A percentile compares a stretch with the other conserved stretches of the same genome.
phyloP scores from a whole-genome alignment of 2,888 invertebrate genomes.

The Rosalia funebris region DNA sequence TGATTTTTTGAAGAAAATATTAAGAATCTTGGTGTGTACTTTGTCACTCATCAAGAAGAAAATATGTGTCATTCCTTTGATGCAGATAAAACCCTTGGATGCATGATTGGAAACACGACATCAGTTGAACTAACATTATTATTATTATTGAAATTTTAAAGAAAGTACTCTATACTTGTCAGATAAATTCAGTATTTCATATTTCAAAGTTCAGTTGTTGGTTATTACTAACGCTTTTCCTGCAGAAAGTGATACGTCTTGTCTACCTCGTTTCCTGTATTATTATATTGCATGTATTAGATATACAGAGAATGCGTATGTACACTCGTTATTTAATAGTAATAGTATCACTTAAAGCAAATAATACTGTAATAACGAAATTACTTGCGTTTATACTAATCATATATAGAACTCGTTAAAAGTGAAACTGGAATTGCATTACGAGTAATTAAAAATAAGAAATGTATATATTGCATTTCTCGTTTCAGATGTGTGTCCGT shows the following conservation, averaged over 20 bases:
- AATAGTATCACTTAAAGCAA: constrained; percentile 3
- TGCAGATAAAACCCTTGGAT: too few relatives aligned
- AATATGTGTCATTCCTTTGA: too few relatives aligned
- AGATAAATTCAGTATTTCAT: too few relatives aligned
- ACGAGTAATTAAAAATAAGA: constrained; percentile 12
- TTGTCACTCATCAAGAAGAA: too few relatives aligned
- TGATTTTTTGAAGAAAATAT: too few relatives aligned
- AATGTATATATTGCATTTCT: constrained; percentile 4
- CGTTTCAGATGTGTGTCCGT: background rate
- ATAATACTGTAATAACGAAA: constrained; percentile 16
- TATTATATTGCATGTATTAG: background rate
- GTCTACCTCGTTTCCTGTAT: background rate
- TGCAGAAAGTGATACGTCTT: background rate
- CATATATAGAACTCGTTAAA: constrained; percentile 16
- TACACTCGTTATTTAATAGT: background rate
- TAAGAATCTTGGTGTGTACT: too few relatives aligned
- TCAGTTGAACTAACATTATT: too few relatives aligned
- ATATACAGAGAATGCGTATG: background rate
- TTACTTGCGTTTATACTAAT: constrained; percentile 18
- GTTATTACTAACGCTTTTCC: too few relatives aligned
- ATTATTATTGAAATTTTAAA: too few relatives aligned
- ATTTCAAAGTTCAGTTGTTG: too few relatives aligned
- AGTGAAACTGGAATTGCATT: constrained; percentile 18
- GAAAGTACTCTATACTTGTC: too few relatives aligned
- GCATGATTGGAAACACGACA: too few relatives aligned